Percentiles rank a stretch among this genome's conserved stretches.
These are phyloP conservation scores for Ladona fulva DNA, from an alignment of 1,140 invertebrate genomes.

Conservation along the genomic window DNA sequence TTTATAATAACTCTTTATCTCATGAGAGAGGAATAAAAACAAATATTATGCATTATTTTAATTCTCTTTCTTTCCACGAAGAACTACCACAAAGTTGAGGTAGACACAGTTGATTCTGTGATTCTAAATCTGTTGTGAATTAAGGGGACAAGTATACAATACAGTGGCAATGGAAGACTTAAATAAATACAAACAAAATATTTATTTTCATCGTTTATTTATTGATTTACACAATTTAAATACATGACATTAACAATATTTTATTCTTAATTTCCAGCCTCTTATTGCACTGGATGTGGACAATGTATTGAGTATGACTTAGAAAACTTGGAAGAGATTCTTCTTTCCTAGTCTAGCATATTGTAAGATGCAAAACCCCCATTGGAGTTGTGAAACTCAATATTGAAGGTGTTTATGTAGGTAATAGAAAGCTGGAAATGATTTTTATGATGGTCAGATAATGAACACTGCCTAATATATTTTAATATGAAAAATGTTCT, in stretches of 20 bases:
- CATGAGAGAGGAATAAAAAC: too few relatives aligned
- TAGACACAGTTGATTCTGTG: too few relatives aligned
- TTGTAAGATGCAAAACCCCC: background rate
- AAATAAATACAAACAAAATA: background rate
- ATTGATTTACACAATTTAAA: slow-evolving; percentile 1
- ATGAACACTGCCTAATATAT: background rate
- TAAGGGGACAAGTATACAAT: background rate
- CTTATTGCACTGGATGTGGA: slow-evolving; percentile 8
- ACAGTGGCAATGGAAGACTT: background rate
- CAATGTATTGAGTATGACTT: slow-evolving; percentile 10
- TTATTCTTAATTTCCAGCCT: background rate
- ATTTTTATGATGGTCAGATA: background rate
- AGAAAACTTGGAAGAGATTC: slow-evolving; percentile 9
- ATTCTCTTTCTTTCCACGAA: too few relatives aligned
- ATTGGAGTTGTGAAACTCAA: background rate
- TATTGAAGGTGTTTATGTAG: slow-evolving; percentile 2
- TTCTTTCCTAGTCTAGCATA: background rate
- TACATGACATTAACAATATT: slow-evolving; percentile 8
- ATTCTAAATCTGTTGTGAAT: too few relatives aligned
- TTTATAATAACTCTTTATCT: too few relatives aligned
- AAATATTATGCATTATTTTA: too few relatives aligned
- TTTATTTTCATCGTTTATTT: background rate
- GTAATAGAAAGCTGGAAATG: slow-evolving; percentile 9
- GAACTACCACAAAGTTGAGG: too few relatives aligned
- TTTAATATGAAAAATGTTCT: slow-evolving; percentile 10